Conservation (phyloP, 2,888 invertebrate genomes). For the Papilio gigon region DNA sequence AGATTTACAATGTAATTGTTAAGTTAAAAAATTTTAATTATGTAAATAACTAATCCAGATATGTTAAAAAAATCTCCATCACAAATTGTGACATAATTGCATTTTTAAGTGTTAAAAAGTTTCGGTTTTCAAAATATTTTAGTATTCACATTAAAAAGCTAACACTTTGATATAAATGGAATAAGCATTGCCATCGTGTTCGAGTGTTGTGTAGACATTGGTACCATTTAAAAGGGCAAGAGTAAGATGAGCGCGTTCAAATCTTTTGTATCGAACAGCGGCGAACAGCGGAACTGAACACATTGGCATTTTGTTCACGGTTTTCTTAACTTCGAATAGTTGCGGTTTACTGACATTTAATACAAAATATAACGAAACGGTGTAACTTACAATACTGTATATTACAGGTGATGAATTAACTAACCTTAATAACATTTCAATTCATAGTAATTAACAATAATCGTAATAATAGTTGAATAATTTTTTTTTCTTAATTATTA, state of each 20-base stretch:
- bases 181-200: neutral
- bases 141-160: neutral
- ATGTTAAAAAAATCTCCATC: neutral
- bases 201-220: slow-evolving; percentile 24
- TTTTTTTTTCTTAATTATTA: slow-evolving; percentile 55
- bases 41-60: too few relatives aligned
- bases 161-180: neutral
- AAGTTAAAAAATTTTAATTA: too few relatives aligned
- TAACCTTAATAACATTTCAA: slow-evolving; percentile 1
- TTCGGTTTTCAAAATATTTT: neutral
- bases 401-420: slow-evolving; percentile 6
- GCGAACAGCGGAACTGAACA: slow-evolving; percentile 16
- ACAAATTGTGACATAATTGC: too few relatives aligned
- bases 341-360: slow-evolving; percentile 23
- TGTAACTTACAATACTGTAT: slow-evolving; percentile 6
- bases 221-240: slow-evolving; percentile 21
- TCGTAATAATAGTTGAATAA: slow-evolving; percentile 14
- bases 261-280: slow-evolving; percentile 55
- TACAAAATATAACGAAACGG: slow-evolving; percentile 16
- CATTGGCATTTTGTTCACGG: slow-evolving; percentile 13
- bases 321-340: slow-evolving; percentile 1
- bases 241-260: slow-evolving; percentile 50
- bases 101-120: too few relatives aligned
- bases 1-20: too few relatives aligned
- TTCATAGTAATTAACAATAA: slow-evolving; percentile 1